phyloP scores from a whole-genome alignment of 92 coral and sea anemone genomes.

The Siderastrea siderea region DNA sequence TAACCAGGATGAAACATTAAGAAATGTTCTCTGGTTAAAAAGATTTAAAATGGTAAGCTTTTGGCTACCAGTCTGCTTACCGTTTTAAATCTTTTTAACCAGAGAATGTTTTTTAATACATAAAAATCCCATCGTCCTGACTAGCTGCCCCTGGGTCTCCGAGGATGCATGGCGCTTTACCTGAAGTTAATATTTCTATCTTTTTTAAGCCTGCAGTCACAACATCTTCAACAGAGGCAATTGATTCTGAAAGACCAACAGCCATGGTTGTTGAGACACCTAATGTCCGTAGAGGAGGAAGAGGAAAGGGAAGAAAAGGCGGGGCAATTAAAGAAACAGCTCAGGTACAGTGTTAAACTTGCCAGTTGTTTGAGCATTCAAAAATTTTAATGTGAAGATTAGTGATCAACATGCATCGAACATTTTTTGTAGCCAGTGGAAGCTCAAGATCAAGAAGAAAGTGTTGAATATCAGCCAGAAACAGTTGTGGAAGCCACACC shows the following conservation, averaged over 20 bases:
- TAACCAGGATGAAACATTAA: too few relatives aligned
- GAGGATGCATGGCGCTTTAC: too few relatives aligned
- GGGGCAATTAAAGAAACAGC: conserved; percentile 6
- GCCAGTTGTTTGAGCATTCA: not conserved
- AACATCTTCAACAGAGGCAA: not conserved
- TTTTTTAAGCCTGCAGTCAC: conserved; percentile 6
- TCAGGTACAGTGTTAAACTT: conserved; percentile 13
- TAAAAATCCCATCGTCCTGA: too few relatives aligned
- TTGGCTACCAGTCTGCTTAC: too few relatives aligned
- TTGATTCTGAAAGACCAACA: not conserved
- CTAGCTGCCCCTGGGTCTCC: too few relatives aligned
- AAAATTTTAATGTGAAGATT: too few relatives aligned
- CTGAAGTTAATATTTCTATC: not conserved
- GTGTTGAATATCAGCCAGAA: not conserved
- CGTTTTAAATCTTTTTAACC: too few relatives aligned
- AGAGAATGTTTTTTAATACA: too few relatives aligned
- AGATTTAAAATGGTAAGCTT: too few relatives aligned
- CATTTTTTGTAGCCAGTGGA: conserved; percentile 9
- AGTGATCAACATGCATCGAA: not conserved
- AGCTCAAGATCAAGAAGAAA: not conserved
- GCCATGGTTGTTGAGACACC: conserved; percentile 4
- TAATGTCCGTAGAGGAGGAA: conserved; percentile 16
- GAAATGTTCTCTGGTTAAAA: too few relatives aligned
- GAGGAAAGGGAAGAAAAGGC: conserved; percentile 39
- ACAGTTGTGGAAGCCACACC: not conserved